Percentiles rank a stretch among this genome's conserved stretches.
Conservation (phyloP, 2,797 vertebrate genomes). For the Smutsia gigantea region DNA sequence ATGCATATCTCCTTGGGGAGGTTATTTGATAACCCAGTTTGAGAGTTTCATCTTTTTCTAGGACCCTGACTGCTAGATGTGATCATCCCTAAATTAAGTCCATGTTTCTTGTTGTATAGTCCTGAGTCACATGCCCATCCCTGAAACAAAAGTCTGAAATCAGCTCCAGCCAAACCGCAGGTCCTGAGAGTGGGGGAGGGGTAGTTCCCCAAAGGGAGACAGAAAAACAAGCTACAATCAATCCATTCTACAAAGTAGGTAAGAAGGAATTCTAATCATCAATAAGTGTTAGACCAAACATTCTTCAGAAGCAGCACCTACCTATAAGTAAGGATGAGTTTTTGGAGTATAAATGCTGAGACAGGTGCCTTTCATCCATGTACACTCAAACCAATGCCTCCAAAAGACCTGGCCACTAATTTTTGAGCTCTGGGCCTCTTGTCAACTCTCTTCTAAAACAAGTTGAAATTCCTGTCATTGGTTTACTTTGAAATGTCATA, state of each 20-base stretch:
- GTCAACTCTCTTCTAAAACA: constrained; percentile 70
- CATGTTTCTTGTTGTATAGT: neutral
- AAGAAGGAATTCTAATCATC: constrained; percentile 42
- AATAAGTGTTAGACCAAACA: neutral
- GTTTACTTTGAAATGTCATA: constrained; percentile 71
- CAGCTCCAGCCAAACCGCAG: constrained; percentile 3
- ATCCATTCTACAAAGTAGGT: constrained; percentile 43
- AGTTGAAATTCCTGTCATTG: constrained; percentile 72
- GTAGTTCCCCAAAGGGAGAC: neutral
- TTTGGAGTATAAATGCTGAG: constrained; percentile 39
- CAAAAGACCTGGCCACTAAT: constrained; percentile 57
- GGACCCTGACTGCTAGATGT: neutral
- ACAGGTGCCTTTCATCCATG: constrained; percentile 27
- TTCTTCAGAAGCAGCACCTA: constrained; percentile 58
- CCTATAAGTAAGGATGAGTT: neutral
- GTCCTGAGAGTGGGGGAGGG: neutral
- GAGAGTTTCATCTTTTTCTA: neutral
- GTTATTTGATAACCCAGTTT: constrained; percentile 32
- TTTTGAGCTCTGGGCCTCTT: constrained; percentile 68
- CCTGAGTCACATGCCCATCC: neutral
- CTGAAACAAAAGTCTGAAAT: constrained; percentile 24
- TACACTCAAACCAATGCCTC: constrained; percentile 27
- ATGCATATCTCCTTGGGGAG: neutral
- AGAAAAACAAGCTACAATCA: constrained; percentile 16
- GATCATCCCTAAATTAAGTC: neutral